Base-by-base conservation (phyloP, 2,888 invertebrate genomes). In the Xylota sylvarum region DNA sequence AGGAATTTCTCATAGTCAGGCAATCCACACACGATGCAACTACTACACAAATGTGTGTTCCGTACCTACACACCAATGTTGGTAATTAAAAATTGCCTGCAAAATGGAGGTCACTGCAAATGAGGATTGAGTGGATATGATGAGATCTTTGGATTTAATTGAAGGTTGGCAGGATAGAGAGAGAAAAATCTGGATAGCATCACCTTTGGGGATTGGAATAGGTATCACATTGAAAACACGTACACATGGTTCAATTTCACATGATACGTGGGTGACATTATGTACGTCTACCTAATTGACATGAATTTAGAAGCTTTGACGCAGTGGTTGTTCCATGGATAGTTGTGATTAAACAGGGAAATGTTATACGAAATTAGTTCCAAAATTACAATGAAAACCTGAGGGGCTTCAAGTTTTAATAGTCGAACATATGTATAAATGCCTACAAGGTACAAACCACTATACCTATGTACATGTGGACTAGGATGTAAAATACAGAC, bases 51-150 rank as follows among this genome's bases (percentile, higher is more conserved):
- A 27, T 30, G 43, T 30, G 58, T 9, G 35, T n/a, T n/a, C 14
- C 30, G 14, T 40, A 10, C n/a, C n/a, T n/a, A n/a, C n/a, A n/a
- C 27, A 19, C 69, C 27, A 64, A 37, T 50, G 60, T 73, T 46
- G 64, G 65, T 60, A 72, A 65, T 64, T 82, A 77, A 70, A 82
- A 82, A 77, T 77, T 77, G 43, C 64, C 77, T 62, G 43, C 65
- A 35, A 52, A 72, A 50, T n/a, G 50, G 72, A 83, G 82, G 82
- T 48, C 56, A 77, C 64, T 50, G 56, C 56, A 58, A 82, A 72
- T 77, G 77, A 72, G 52, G 56, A 78, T 72, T 83, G 37, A 77
- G 69, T 55, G 65, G 58, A 72, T 72, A 23, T 50, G 70, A 65
- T 70, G 70, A 52, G 37, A 58, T 67, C 32, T 80, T 58, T 40